Evolutionary conservation across 2,113 vertebrate species (phyloP), one percentile per base, ranked within the genome.

Genomic region (Hydropotes inermis): DNA sequence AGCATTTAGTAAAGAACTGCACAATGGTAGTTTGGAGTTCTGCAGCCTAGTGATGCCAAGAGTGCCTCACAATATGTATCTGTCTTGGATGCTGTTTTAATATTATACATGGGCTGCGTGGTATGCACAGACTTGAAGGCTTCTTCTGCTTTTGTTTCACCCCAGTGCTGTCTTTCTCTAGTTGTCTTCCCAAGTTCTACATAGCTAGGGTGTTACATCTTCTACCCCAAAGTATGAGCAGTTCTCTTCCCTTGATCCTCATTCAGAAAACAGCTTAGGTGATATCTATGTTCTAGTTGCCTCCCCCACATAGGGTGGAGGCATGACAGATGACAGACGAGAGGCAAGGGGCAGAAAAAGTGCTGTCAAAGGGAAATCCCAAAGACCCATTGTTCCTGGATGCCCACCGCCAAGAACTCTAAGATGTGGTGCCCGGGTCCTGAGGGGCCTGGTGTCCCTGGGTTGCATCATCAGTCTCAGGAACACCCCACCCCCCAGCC

Each of bases 31-130:
- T 10, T 15, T 33, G 91, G 43, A 36, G 57, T 7, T 1, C 2
- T 11, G 14, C 52, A 43, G 36, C 58, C 58, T 8, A 30, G 94
- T 8, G 16, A 27, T 5, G 4, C 3, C 0, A 1, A 21, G 33
- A 5, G 11, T 0, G 1, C 9, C 19, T 28, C 16, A 1, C 6
- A 13, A 7, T 1, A 2, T 1, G 25, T 1, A 7, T 23, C 45
- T 28, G 76, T 55, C 39, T 52, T 5, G 27, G 57, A 36, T 30
- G 21, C 50, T 50, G 15, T 27, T 39, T 43, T 21, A 33, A 30
- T 25, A 12, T 7, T 7, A 36, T 5, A 7, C 1, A 2, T 17
- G 52, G 28, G 21, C 19, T 36, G 55, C 0, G 2, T 6, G 15
- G 39, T 2, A 1, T 2, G 8, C 12, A 6, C 0, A 28, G 58